A percentile compares a stretch with the other conserved stretches of the same genome.
Evolutionary conservation across 2,888 invertebrate species (phyloP).

Genomic region (Creontiades dilutus): DNA sequence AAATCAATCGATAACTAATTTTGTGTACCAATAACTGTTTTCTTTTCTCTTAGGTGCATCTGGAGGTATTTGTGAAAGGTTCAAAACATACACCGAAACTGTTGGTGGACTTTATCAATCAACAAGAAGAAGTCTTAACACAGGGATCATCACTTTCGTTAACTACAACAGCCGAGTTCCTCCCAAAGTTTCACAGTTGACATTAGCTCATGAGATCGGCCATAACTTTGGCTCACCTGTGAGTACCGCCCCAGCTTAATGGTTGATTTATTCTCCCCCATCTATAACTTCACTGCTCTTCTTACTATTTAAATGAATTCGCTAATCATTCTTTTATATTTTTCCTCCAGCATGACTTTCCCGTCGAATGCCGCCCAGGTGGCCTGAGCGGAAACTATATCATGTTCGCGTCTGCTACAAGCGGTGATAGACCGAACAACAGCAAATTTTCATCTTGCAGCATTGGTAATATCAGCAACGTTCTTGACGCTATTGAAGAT

Average conservation of each 20-base stretch:
- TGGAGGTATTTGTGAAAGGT: slow-evolving; percentile 98
- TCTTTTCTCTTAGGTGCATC: slow-evolving; percentile 86
- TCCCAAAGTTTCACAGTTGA: slow-evolving; percentile 97
- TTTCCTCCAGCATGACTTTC: slow-evolving; percentile 91
- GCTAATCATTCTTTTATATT: neutral
- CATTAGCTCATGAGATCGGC: slow-evolving; percentile 98
- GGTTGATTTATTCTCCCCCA: no score
- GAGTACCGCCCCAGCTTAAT: slow-evolving; percentile 78
- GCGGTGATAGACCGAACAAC: slow-evolving; percentile 98
- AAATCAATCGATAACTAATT: no score
- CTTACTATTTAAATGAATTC: no score
- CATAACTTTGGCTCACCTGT: slow-evolving; percentile 99
- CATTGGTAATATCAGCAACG: slow-evolving; percentile 95
- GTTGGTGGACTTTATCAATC: slow-evolving; percentile 96
- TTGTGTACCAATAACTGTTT: neutral
- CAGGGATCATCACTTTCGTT: slow-evolving; percentile 98
- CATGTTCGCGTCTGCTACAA: slow-evolving; percentile 99
- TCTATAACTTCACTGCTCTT: no score
- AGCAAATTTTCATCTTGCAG: slow-evolving; percentile 98
- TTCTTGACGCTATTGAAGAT: slow-evolving; percentile 94
- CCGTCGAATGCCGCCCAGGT: slow-evolving; percentile 93
- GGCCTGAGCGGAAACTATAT: slow-evolving; percentile 97
- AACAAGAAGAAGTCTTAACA: slow-evolving; percentile 96
- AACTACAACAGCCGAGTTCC: slow-evolving; percentile 99
- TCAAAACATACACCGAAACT: slow-evolving; percentile 97